Conservation (phyloP, 2,113 vertebrate species). For the Numenius arquata region DNA sequence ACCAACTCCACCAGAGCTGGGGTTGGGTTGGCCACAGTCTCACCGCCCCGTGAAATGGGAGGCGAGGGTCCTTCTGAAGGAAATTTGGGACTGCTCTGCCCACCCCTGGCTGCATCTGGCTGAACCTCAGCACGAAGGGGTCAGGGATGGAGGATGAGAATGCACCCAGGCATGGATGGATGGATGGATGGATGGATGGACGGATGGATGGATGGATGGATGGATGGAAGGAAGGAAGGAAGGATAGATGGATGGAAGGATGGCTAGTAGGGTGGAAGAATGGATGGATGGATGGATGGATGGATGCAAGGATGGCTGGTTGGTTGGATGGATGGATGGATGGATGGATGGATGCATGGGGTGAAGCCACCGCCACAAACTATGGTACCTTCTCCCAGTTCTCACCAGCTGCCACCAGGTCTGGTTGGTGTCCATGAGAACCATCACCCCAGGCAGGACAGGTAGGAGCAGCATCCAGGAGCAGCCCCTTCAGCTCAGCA, state of each 20-base stretch:
- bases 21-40: background rate
- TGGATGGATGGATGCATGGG: background rate
- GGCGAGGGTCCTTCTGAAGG: background rate
- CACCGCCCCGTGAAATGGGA: rapidly evolving
- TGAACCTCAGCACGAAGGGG: background rate
- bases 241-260: background rate
- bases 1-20: background rate
- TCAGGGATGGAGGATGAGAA: background rate
- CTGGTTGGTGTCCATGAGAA: background rate
- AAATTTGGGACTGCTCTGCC: background rate
- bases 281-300: background rate
- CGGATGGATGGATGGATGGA: background rate
- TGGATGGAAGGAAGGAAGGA: background rate
- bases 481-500: background rate
- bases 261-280: background rate
- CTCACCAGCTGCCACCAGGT: background rate
- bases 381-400: background rate
- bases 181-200: no score
- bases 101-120: background rate
- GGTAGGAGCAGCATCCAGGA: background rate
- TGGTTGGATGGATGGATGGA: background rate
- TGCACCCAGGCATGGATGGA: background rate
- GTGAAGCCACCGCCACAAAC: background rate
- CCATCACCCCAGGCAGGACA: background rate
- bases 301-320: background rate